Evolutionary conservation across 2,888 invertebrate species (phyloP).

Genomic region (Ennomos quercinarius): DNA sequence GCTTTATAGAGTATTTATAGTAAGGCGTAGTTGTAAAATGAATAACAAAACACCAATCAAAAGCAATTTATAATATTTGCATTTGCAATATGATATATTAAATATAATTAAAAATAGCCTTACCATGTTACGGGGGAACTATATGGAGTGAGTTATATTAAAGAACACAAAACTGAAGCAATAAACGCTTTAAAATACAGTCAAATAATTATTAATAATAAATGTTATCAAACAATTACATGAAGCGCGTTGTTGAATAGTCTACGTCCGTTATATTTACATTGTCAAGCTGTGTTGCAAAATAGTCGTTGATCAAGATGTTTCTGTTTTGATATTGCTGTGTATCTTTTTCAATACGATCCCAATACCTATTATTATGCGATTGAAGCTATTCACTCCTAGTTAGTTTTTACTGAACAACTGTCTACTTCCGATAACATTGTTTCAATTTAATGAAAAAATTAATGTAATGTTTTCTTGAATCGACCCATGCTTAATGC

Average conservation of each 20-base stretch:
- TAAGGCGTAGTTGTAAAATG: slow-evolving; percentile 1
- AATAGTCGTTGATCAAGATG: not conserved
- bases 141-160: not conserved
- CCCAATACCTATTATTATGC: too few species aligned
- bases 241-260: not conserved
- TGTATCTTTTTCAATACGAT: too few species aligned
- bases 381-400: too few species aligned
- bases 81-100: not conserved
- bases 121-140: not conserved
- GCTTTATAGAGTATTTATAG: slow-evolving; percentile 9
- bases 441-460: too few species aligned
- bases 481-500: too few species aligned
- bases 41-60: slow-evolving; percentile 6
- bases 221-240: slow-evolving; percentile 2
- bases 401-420: too few species aligned
- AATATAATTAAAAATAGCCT: too few species aligned
- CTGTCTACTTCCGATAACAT: too few species aligned
- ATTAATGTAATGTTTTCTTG: too few species aligned
- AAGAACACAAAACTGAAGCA: not conserved
- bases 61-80: slow-evolving; percentile 6
- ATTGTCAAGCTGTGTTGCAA: not conserved
- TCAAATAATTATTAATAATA: not conserved
- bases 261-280: slow-evolving; percentile 1
- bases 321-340: too few species aligned
- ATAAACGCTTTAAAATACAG: not conserved